Conservation (phyloP, 2,888 invertebrate species). For the Leistus spinibarbis region DNA sequence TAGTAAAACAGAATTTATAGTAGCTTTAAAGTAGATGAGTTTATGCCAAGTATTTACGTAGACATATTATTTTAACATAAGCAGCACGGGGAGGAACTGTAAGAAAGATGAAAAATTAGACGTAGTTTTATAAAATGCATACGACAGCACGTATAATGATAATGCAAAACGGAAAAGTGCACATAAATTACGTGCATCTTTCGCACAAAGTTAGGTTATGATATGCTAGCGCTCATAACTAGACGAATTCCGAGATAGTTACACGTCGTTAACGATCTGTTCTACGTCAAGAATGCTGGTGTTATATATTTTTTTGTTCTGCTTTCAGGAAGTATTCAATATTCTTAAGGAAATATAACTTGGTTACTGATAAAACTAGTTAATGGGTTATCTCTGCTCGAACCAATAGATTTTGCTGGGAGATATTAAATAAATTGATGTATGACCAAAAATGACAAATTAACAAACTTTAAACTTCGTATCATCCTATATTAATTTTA, state of each 20-base stretch:
- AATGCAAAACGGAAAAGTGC: neutral
- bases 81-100: neutral
- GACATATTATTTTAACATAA: neutral
- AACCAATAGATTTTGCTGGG: neutral
- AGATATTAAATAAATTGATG: neutral
- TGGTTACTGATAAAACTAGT: neutral
- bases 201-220: neutral
- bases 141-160: neutral
- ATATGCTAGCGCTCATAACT: neutral
- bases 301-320: neutral
- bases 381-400: neutral
- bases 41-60: neutral
- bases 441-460: too few species aligned
- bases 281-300: neutral
- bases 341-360: neutral
- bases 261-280: neutral
- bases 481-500: too few species aligned
- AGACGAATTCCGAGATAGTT: neutral
- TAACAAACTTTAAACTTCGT: too few species aligned
- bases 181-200: neutral
- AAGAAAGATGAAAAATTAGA: neutral
- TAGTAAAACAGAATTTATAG: neutral
- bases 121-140: neutral
- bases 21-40: neutral
- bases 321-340: neutral